phyloP scores from a whole-genome alignment of 2,797 vertebrate genomes.

The Danio kyathit region DNA sequence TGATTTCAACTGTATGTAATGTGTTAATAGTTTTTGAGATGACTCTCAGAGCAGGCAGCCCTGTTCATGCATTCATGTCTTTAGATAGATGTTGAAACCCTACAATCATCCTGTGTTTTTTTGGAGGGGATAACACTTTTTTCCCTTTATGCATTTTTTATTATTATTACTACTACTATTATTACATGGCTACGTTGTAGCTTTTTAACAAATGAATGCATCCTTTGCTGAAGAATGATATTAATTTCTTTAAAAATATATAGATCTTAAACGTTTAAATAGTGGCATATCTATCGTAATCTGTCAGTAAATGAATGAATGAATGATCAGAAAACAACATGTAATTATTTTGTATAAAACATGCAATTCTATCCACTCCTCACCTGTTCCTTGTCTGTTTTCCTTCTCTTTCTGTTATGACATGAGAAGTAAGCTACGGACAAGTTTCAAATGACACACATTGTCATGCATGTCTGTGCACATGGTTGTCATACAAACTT shows the following conservation, averaged over 20 bases:
- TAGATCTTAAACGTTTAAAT: too few species aligned
- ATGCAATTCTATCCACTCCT: constrained; percentile 38
- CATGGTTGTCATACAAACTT: constrained; percentile 5
- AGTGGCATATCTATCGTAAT: not conserved
- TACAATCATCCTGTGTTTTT: too few species aligned
- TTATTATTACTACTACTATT: too few species aligned
- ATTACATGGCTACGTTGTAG: too few species aligned
- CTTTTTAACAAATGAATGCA: not conserved
- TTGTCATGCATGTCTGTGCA: not conserved
- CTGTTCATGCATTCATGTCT: too few species aligned
- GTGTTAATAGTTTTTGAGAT: too few species aligned
- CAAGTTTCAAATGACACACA: not conserved
- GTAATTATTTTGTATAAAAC: not conserved
- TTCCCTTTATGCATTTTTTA: too few species aligned
- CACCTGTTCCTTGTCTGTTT: not conserved
- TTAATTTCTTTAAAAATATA: not conserved
- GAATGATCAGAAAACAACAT: not conserved
- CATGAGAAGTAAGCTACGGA: not conserved
- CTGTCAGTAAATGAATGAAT: not conserved
- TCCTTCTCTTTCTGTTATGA: not conserved
- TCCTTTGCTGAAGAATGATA: not conserved
- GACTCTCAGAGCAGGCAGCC: too few species aligned
- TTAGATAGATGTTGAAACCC: too few species aligned
- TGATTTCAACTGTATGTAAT: too few species aligned
- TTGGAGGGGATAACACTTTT: too few species aligned